Conservation (phyloP, 2,797 vertebrate genomes). For the Prunella strophiata region DNA sequence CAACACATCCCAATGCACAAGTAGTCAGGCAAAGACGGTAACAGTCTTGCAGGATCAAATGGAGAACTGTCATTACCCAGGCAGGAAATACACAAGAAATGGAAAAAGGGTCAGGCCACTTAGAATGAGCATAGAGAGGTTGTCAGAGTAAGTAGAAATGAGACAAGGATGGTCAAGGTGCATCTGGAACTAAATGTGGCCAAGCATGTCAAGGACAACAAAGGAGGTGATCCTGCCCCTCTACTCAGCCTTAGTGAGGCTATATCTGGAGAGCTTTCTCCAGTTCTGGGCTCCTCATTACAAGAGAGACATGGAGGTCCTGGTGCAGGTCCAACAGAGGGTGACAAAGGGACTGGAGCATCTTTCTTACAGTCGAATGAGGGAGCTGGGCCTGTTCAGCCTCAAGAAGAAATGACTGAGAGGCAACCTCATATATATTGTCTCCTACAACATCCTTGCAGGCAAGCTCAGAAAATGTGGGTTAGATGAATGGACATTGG, state of each 20-base stretch:
- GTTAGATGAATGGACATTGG: background rate
- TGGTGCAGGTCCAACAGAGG: background rate
- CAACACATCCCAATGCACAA: rapidly evolving
- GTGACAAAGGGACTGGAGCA: background rate
- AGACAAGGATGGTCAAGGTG: background rate
- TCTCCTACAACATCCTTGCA: background rate
- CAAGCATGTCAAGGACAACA: background rate
- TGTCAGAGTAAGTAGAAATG: background rate
- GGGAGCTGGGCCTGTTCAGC: background rate
- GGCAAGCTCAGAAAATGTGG: background rate
- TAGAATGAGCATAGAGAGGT: background rate
- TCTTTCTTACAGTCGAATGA: background rate
- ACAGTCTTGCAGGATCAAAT: background rate
- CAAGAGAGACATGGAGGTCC: background rate
- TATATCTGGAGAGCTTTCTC: background rate
- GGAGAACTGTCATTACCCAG: background rate
- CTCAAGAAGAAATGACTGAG: background rate
- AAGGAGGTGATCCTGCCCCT: background rate
- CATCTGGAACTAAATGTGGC: background rate
- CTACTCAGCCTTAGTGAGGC: background rate
- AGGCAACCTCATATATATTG: background rate
- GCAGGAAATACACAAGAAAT: background rate
- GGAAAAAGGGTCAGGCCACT: background rate
- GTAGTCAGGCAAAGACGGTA: background rate
- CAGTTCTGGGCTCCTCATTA: background rate